A percentile compares a stretch with the other conserved stretches of the same genome.
phyloP scores from a whole-genome alignment of 1,140 invertebrate genomes.

The Liolophura sinensis region DNA sequence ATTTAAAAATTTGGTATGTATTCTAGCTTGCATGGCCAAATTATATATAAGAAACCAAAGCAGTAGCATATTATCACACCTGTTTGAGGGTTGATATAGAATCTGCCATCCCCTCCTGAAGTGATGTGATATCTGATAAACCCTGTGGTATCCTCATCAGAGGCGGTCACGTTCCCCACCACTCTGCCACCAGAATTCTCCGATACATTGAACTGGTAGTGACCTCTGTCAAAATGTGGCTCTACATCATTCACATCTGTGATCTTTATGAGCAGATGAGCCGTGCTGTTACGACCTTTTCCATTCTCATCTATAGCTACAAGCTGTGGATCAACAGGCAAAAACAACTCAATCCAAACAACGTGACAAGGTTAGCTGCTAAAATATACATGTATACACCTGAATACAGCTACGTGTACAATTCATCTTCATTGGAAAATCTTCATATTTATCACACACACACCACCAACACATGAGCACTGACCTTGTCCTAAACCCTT shows the following conservation, averaged over 20 bases:
- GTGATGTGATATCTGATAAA: constrained; percentile 14
- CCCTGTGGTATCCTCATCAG: constrained; percentile 21
- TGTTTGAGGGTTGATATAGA: constrained; percentile 15
- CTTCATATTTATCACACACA: no score
- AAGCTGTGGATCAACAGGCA: not conserved
- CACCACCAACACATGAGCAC: no score
- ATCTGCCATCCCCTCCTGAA: constrained; percentile 18
- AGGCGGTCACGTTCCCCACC: constrained; percentile 21
- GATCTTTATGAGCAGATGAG: constrained; percentile 10
- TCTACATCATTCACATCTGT: constrained; percentile 27
- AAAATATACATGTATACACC: not conserved
- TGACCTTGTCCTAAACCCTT: no score
- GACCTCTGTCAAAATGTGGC: constrained; percentile 16
- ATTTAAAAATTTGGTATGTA: no score
- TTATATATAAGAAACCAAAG: no score
- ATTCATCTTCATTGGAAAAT: no score
- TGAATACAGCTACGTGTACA: no score
- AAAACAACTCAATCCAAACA: not conserved
- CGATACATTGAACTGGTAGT: constrained; percentile 12
- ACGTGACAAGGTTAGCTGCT: not conserved
- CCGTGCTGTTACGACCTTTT: not conserved
- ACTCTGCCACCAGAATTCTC: constrained; percentile 10
- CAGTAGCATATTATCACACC: not conserved
- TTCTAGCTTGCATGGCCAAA: no score
- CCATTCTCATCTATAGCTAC: not conserved